These are phyloP conservation scores for Lophius americanus DNA, from an alignment of 2,797 vertebrate genomes.

Conservation along the genomic window DNA sequence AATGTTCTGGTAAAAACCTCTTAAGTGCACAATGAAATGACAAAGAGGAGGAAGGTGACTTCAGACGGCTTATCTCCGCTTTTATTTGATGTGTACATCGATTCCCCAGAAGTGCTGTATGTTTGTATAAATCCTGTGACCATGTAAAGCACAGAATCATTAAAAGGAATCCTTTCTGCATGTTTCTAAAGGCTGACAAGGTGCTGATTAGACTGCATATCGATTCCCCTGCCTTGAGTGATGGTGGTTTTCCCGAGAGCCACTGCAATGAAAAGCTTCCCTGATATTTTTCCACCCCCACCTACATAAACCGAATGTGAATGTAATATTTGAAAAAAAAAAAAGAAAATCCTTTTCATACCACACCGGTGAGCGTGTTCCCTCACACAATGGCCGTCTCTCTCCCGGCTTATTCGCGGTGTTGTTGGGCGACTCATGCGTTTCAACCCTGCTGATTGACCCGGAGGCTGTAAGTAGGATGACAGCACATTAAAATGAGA, in stretches of 20 bases:
- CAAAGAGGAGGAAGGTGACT: no score
- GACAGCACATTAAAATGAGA: constrained; percentile 21
- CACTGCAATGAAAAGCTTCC: constrained; percentile 13
- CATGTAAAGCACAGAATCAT: background rate
- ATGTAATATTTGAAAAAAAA: constrained; percentile 1
- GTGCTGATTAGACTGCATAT: background rate
- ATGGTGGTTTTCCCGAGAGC: background rate
- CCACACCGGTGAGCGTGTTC: constrained; percentile 2
- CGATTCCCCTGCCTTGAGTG: background rate
- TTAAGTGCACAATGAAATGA: no score
- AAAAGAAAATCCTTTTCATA: constrained; percentile 7
- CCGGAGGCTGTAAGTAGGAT: constrained; percentile 5
- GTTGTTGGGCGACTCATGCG: constrained; percentile 12
- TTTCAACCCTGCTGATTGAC: constrained; percentile 32
- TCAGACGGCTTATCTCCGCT: no score
- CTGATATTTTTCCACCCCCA: constrained; percentile 17
- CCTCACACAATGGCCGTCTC: background rate
- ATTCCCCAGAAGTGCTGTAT: no score
- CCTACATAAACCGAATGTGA: background rate
- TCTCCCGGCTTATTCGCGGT: constrained; percentile 20
- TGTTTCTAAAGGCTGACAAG: background rate
- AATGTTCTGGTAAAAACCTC: no score
- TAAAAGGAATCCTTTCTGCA: no score
- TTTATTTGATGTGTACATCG: no score
- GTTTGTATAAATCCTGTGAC: no score